Base-by-base conservation (phyloP, 2,888 invertebrate genomes). In the Amaurobius ferox region DNA sequence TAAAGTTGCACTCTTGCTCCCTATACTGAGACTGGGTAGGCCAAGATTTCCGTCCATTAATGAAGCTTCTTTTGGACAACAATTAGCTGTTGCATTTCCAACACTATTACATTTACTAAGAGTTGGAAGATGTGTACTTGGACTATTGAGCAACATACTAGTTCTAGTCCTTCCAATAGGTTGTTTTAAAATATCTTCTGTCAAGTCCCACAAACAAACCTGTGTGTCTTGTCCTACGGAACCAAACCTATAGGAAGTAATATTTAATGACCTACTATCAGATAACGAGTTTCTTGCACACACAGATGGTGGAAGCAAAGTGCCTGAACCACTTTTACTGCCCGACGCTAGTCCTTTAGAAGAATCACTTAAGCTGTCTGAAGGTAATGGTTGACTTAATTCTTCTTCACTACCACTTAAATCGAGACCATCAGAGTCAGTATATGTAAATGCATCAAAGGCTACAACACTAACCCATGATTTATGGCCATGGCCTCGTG, bases 381-480 rank as follows among this genome's bases (percentile, higher is more conserved):
- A 74, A 48, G 85, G 68, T 64, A 86, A 72, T 68, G 83, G 88
- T 62, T 88, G 87, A 55, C 70, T 77, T 55, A 86, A 55, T 61
- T 91, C 90, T 66, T 91, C 91, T 64, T 91, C 91, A 88, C 90
- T 90, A 73, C 90, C 91, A 88, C 90, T 90, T 90, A 93, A 93
- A 89, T 94, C 94, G 86, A 90, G 89, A 79, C 88, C 87, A 88
- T 92, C 92, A 79, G 90, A 90, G 87, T 93, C 93, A 87, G 94
- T 94, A 89, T 95, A 94, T 0, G 95, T 95, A 91, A 94, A 96
- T 44, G 80, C 90, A 92, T 97, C 97, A 91, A 98, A 98, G 5
- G 98, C 96, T 26, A 99, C 98, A 26, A 97, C 97, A 73, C 97
- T 97, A 23, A 99, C 98, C 99, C 99, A 99, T 79, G 98, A 98